Evolutionary conservation across 2,113 vertebrate genomes (phyloP), one percentile per base, ranked within the genome.

Genomic region (Ploceus nigricollis): DNA sequence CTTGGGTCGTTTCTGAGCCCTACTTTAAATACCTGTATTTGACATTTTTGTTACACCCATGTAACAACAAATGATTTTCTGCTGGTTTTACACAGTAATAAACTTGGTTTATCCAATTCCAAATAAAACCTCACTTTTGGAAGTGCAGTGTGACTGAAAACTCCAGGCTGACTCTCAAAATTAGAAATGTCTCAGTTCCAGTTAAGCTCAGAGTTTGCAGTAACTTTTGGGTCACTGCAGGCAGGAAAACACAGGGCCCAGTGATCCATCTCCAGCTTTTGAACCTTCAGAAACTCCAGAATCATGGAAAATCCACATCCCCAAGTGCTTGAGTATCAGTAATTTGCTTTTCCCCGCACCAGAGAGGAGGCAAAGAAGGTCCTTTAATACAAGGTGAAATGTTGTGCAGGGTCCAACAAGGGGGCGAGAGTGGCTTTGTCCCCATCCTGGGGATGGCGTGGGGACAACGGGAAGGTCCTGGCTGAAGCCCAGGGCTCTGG

Each of bases 391-490:
- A 45, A 16, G 16, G 28, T 30, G 42, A 17, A 45, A 25, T 16
- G 42, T 12, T 56, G 20, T 18, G 31, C 13, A 35, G 53, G 11
- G 13, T 16, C 68, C 37, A 22, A 2, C 47, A 27, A 7, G 50
- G 66, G 24, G 10, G 8, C 14, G 37, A 15, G 57, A 16, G 18
- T 64, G 48, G 6, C 37, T 82, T 81, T 60, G 27, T 77, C 27
- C 57, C 14, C 0, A 2, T 53, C 5, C 61, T 63, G 56, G 10
- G n/a, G 21, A 4, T 30, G 58, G 14, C 1, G 0, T 15, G 18
- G 50, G n/a, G 11, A 58, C 56, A 33, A 0, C 10, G 40, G 35
- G 21, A 4, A 33, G 25, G 3, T 64, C 15, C 72, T 44, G 28
- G 37, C 19, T 1, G 2, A 33, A 45, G n/a, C 18, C 3, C 1